These are phyloP conservation scores for Camponotus floridanus DNA, from an alignment of 1,140 invertebrate genomes.

Conservation along the genomic window DNA sequence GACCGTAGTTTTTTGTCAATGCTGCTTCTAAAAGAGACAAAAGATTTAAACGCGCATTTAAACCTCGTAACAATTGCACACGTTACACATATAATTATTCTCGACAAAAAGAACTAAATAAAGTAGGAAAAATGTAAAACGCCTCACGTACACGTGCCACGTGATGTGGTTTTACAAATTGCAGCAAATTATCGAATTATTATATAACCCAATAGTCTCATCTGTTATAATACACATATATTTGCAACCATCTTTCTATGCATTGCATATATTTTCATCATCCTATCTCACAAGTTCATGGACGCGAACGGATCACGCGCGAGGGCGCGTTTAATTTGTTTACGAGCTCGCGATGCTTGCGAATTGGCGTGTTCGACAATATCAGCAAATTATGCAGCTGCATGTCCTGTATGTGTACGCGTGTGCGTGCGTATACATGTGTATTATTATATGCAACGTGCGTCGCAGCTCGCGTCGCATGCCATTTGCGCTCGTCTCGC, in stretches of 20 bases:
- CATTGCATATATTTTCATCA: conserved; percentile 13
- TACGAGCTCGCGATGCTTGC: conserved; percentile 29
- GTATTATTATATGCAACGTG: conserved; percentile 71
- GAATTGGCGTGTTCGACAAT: conserved; percentile 54
- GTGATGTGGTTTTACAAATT: neutral
- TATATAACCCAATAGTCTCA: neutral
- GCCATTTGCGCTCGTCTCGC: conserved; percentile 45
- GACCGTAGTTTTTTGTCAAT: neutral
- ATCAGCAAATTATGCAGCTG: conserved; percentile 73
- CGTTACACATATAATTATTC: neutral
- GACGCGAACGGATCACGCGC: conserved; percentile 29
- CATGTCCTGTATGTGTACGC: conserved; percentile 51
- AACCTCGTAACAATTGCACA: neutral
- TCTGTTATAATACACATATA: neutral
- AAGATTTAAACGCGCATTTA: neutral
- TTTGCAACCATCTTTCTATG: neutral
- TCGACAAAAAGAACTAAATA: neutral
- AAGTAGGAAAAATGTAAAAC: neutral
- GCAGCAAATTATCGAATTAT: neutral
- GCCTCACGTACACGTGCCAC: too few species aligned
- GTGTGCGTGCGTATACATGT: neutral
- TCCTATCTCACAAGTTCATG: conserved; percentile 44
- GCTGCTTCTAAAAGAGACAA: neutral
- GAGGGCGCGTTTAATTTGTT: conserved; percentile 48
- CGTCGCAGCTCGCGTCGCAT: conserved; percentile 39